Conservation (phyloP, 2,113 vertebrate species). For the Psittacula cyanocephala region DNA sequence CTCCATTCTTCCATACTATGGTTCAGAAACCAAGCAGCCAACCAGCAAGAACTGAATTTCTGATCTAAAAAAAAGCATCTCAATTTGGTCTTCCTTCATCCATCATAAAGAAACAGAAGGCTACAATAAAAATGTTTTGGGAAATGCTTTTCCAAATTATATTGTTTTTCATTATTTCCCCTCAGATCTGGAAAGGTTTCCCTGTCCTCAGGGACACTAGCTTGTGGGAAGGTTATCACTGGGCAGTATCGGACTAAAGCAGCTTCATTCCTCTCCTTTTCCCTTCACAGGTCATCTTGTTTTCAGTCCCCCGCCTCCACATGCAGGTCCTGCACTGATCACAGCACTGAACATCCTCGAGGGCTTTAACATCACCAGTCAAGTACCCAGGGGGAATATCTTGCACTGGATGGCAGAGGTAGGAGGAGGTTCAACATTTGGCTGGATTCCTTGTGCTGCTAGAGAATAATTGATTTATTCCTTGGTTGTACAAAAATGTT, state of each 20-base stretch:
- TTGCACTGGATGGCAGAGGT: slow-evolving; percentile 95
- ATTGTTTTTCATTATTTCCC: background rate
- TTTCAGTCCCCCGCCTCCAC: slow-evolving; percentile 87
- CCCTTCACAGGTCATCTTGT: slow-evolving; percentile 85
- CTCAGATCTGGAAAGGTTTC: background rate
- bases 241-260: background rate
- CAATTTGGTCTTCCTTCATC: background rate
- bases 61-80: background rate
- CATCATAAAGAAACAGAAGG: background rate
- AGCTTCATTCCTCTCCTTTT: slow-evolving; percentile 16
- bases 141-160: background rate
- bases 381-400: slow-evolving; percentile 77
- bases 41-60: background rate
- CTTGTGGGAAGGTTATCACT: background rate
- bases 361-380: slow-evolving; percentile 89
- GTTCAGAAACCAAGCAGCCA: background rate
- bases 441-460: background rate
- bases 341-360: slow-evolving; percentile 94
- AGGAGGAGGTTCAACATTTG: slow-evolving; percentile 9
- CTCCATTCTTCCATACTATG: background rate
- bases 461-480: background rate
- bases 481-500: background rate
- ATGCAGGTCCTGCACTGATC: slow-evolving; percentile 89
- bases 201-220: background rate
- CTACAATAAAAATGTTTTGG: background rate